These are phyloP conservation scores for Megaceryle maxima DNA, from an alignment of 2,113 vertebrate species.

Conservation along the genomic window DNA sequence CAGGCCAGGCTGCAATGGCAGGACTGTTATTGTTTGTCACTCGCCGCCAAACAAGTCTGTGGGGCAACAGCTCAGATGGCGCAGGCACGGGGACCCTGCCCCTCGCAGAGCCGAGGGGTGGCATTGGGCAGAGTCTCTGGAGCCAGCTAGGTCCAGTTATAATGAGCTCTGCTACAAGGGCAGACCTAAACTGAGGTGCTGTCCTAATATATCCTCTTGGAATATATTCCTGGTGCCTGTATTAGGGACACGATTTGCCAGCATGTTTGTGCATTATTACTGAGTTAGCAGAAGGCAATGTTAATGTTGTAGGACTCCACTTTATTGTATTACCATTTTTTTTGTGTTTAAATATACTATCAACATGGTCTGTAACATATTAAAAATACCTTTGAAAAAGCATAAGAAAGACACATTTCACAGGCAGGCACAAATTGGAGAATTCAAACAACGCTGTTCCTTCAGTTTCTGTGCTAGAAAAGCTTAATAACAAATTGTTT, in stretches of 20 bases:
- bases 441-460: background rate
- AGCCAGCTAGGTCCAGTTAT: fast-evolving
- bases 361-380: background rate
- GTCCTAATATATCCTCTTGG: background rate
- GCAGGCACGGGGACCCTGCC: fast-evolving
- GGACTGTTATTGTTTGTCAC: background rate
- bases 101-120: fast-evolving
- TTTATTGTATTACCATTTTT: background rate
- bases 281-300: background rate
- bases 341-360: background rate
- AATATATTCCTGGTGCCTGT: background rate
- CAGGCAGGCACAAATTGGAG: background rate
- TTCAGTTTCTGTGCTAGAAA: background rate
- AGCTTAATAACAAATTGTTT: background rate
- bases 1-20: background rate
- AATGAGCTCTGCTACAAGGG: background rate
- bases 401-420: background rate
- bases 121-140: background rate
- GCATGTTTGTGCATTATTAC: background rate
- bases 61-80: background rate
- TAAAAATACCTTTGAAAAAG: background rate
- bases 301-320: background rate
- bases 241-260: background rate
- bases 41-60: background rate
- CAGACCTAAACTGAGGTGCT: background rate